Percentiles rank a stretch among this genome's conserved stretches.
phyloP scores from a whole-genome alignment of 2,797 vertebrate species.

The Centropyge bicolor region DNA sequence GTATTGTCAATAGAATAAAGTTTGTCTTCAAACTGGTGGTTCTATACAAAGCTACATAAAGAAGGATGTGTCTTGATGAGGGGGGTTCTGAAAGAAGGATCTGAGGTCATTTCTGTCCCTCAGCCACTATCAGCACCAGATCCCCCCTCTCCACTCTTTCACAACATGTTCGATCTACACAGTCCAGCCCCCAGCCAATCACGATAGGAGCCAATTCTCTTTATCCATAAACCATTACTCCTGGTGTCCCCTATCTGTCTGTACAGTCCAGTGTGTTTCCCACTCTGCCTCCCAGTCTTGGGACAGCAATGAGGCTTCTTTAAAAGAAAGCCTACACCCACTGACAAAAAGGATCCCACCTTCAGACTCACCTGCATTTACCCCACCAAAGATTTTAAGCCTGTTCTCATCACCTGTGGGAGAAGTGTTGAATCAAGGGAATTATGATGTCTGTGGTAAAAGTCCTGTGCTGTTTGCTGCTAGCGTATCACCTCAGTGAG shows the following conservation, averaged over 20 bases:
- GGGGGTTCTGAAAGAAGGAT: neutral
- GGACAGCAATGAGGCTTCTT: conserved; percentile 33
- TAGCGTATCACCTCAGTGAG: conserved; percentile 70
- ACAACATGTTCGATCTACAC: conserved; percentile 64
- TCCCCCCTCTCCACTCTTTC: conserved; percentile 63
- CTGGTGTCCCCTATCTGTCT: conserved; percentile 35
- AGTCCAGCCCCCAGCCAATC: conserved; percentile 71
- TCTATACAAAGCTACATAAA: neutral
- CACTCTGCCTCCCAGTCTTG: conserved; percentile 26
- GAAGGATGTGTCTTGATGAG: neutral
- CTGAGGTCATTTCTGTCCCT: conserved; percentile 15
- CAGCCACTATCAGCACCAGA: conserved; percentile 29
- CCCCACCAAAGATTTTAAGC: conserved; percentile 1
- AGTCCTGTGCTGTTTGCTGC: conserved; percentile 76
- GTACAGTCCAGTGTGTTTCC: conserved; percentile 31
- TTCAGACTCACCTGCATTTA: conserved; percentile 15
- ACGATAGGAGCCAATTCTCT: conserved; percentile 53
- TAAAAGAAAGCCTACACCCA: conserved; percentile 19
- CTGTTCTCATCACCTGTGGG: conserved; percentile 15
- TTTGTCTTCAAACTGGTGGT: neutral
- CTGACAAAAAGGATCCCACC: conserved; percentile 42
- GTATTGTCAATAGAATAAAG: neutral
- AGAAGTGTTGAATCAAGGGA: conserved; percentile 34
- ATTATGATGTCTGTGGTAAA: conserved; percentile 72
- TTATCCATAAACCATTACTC: conserved; percentile 57